Conservation (phyloP, 2,888 invertebrate species). For the Malacosoma neustria region DNA sequence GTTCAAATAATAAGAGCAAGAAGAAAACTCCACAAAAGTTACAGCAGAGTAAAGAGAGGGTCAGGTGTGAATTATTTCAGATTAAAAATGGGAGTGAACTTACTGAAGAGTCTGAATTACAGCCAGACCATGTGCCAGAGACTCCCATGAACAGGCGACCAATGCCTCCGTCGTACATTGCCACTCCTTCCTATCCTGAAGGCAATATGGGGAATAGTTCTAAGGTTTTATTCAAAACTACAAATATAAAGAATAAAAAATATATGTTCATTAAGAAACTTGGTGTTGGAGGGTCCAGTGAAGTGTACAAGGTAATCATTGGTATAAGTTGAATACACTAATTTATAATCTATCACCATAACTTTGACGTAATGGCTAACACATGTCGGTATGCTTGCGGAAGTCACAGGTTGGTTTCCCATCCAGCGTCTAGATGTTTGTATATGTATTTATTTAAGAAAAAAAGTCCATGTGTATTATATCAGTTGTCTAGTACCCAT, state of each 20-base stretch:
- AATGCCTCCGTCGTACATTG: conserved; percentile 37
- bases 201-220: conserved; percentile 35
- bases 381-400: too few relatives aligned
- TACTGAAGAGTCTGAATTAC: conserved; percentile 13
- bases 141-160: conserved; percentile 46
- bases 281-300: conserved; percentile 93
- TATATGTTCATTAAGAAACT: conserved; percentile 84
- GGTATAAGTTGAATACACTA: too few relatives aligned
- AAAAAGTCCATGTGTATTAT: too few relatives aligned
- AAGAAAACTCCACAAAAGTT: conserved; percentile 37
- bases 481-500: too few relatives aligned
- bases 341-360: too few relatives aligned
- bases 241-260: conserved; percentile 80
- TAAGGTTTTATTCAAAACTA: conserved; percentile 59
- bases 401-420: too few relatives aligned
- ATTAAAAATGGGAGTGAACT: conserved; percentile 30
- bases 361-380: too few relatives aligned
- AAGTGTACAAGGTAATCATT: conserved; percentile 78
- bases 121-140: conserved; percentile 24
- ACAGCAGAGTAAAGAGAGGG: conserved; percentile 46
- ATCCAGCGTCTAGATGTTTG: too few relatives aligned
- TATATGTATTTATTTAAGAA: too few relatives aligned
- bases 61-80: conserved; percentile 49
- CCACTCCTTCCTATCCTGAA: conserved; percentile 63
- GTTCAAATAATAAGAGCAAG: conserved; percentile 38